phyloP scores from a whole-genome alignment of 1,140 invertebrate genomes.

The Lepidotrigona ventralis region DNA sequence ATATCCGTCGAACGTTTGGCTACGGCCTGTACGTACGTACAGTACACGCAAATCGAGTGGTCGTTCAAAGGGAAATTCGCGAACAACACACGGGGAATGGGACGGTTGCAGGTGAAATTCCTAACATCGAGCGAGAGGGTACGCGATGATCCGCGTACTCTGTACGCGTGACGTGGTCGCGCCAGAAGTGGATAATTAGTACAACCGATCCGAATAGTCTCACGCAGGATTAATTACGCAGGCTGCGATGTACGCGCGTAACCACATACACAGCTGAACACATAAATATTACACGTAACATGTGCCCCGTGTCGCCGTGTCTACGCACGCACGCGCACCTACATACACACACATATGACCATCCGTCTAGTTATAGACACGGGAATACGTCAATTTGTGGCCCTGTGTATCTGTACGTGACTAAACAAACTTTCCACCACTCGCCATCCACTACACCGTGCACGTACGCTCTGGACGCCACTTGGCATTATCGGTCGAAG shows the following conservation, averaged over 20 bases:
- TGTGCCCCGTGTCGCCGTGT: constrained; percentile 17
- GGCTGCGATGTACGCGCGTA: constrained; percentile 42
- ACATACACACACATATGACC: background rate
- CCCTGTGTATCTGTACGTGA: background rate
- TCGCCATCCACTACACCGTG: background rate
- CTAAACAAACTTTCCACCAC: constrained; percentile 15
- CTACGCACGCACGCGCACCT: background rate
- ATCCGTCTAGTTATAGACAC: constrained; percentile 23
- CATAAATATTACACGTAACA: constrained; percentile 42
- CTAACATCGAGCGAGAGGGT: background rate
- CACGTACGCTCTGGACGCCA: background rate
- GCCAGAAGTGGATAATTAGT: constrained; percentile 65
- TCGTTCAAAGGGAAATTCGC: background rate
- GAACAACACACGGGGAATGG: background rate
- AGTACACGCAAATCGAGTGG: background rate
- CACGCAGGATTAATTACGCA: constrained; percentile 65
- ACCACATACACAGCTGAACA: constrained; percentile 37
- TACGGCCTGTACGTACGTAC: too few relatives aligned
- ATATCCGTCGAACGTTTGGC: too few relatives aligned
- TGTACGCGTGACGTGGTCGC: constrained; percentile 43
- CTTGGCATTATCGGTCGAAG: background rate
- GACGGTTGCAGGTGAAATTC: background rate
- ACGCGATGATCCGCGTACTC: background rate
- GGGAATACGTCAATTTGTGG: constrained; percentile 33
- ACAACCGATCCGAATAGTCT: constrained; percentile 52